A percentile compares a stretch with the other conserved stretches of the same genome.
Evolutionary conservation across 2,888 invertebrate genomes (phyloP).

Genomic region (Elmis aenea): DNA sequence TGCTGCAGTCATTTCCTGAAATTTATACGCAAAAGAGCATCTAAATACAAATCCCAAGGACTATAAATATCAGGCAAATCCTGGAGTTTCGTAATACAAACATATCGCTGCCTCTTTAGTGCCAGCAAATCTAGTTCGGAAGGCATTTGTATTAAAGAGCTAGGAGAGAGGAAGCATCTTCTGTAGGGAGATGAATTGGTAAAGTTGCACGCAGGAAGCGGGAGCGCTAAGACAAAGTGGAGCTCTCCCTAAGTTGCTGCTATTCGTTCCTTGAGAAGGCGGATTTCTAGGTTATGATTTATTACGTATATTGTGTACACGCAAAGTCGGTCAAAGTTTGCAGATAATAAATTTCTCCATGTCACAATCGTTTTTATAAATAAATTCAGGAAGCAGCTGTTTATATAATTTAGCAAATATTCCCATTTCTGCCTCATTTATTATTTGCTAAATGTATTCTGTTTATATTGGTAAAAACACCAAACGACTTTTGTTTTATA

Average conservation of each 20-base stretch:
- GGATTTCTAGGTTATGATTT: conserved; percentile 20
- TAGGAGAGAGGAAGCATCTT: conserved; percentile 44
- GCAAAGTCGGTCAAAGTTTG: conserved; percentile 19
- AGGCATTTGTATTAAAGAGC: conserved; percentile 45
- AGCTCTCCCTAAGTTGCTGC: conserved; percentile 25
- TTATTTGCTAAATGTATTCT: too few species aligned
- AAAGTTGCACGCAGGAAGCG: conserved; percentile 43
- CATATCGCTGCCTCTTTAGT: conserved; percentile 42
- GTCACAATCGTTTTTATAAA: too few species aligned
- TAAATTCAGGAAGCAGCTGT: too few species aligned
- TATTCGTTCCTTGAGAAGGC: conserved; percentile 20
- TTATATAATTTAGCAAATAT: too few species aligned
- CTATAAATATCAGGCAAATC: conserved; percentile 36
- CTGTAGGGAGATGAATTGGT: conserved; percentile 44
- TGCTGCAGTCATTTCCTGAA: too few species aligned
- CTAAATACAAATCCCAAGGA: conserved; percentile 25
- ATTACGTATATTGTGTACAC: conserved; percentile 16
- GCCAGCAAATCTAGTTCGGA: conserved; percentile 45
- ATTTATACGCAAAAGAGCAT: conserved; percentile 23
- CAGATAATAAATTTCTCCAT: too few species aligned
- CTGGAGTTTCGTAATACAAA: conserved; percentile 41
- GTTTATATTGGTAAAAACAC: too few species aligned
- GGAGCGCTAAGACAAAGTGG: conserved; percentile 44
- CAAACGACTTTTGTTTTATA: too few species aligned
- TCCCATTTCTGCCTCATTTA: too few species aligned